Conservation (phyloP, 2,888 invertebrate genomes). For the Polietes domitor region DNA sequence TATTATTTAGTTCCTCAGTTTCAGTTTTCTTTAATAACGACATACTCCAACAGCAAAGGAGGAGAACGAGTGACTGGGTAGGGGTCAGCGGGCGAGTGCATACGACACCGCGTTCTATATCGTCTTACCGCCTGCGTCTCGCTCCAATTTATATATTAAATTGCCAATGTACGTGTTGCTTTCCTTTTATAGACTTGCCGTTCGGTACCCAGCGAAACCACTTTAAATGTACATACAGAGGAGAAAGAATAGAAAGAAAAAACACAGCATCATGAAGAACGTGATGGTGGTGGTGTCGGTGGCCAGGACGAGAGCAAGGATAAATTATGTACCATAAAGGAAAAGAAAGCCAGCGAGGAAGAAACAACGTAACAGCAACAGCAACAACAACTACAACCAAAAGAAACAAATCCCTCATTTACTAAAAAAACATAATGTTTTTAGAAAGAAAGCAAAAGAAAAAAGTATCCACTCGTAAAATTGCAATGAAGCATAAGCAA, state of each 20-base stretch:
- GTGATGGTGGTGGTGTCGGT: background rate
- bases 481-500: slow-evolving; percentile 11
- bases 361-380: background rate
- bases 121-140: background rate
- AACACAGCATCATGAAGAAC: background rate
- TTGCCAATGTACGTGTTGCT: slow-evolving; percentile 63
- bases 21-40: background rate
- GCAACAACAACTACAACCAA: background rate
- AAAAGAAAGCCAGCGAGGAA: background rate
- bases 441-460: background rate
- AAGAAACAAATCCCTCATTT: background rate
- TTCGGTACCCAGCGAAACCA: background rate
- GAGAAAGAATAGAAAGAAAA: background rate
- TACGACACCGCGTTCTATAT: background rate
- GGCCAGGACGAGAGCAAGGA: too few relatives aligned
- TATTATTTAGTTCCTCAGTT: background rate
- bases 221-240: background rate
- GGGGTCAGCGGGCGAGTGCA: background rate
- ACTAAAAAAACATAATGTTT: background rate
- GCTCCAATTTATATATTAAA: slow-evolving; percentile 42
- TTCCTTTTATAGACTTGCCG: slow-evolving; percentile 21
- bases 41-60: too few relatives aligned
- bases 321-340: background rate
- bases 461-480: slow-evolving; percentile 11
- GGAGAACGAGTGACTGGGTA: background rate